Base-by-base conservation (phyloP, 1,140 invertebrate species). In the Drosophila nikananu region DNA sequence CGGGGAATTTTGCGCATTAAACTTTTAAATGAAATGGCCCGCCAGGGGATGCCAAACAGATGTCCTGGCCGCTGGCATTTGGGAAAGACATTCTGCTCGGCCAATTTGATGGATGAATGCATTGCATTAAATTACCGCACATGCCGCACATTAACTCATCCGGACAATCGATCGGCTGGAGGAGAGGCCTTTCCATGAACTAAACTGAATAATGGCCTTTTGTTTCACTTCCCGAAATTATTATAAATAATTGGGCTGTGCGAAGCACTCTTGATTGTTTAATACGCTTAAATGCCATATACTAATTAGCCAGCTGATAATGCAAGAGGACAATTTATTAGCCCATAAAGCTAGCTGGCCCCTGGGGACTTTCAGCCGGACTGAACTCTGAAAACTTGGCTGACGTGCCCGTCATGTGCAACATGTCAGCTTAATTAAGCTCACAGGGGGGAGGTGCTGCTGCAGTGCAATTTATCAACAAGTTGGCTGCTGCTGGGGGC, bases 401-500 rank as follows among this genome's bases (percentile, higher is more conserved):
- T 80, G 78, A 87, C 77, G 59, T 77, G 67, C 61, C 77, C 48
- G 83, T 87, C 84, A 83, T 87, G 84, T 87, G 86, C 86, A 89
- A 82, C 84, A 90, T 70, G 68, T 81, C 70, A 72, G 66, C 52
- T 89, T 84, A 89, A 83, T 84, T 81, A 84, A 84, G 74, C 81
- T 68, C 68, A 32, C 52, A 35, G 57, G 60, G 57, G 60, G 58
- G 6, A 42, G 37, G 44, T 37, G 42, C 19, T 19, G 30, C 35
- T 42, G 19, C 41, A 57, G 37, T 64, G 75, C 63, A 76, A 86
- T 86, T 79, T 79, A 76, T 82, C 70, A 74, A 54, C 44, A 41
- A 60, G 41, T 51, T 52, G 41, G 23, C 21, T 48, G 21, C 46
- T 48, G 13, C n/a, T 19, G 19, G 17, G 63, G 63, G 51, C 19